A percentile compares a stretch with the other conserved stretches of the same genome.
Evolutionary conservation across 2,113 vertebrate genomes (phyloP).

Genomic region (Apeltes quadracus): DNA sequence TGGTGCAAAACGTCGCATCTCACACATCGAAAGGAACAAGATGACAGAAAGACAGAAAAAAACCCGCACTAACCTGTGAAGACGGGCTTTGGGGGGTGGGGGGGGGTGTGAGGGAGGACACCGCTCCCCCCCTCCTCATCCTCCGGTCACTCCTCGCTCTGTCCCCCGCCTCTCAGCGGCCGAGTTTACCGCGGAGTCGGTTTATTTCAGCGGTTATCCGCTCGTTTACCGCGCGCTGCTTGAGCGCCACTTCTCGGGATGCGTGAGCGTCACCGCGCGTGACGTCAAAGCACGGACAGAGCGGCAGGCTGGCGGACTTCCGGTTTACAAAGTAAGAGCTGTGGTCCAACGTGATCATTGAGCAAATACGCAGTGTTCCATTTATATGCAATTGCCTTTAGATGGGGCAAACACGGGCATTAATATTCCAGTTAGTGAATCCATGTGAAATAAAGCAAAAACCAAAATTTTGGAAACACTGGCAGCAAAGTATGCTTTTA

Average conservation of each 20-base stretch:
- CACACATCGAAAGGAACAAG: background rate
- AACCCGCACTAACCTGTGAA: constrained; percentile 25
- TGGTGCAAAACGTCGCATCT: constrained; percentile 5
- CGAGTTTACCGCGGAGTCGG: background rate
- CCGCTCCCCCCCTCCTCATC: background rate
- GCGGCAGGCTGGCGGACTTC: background rate
- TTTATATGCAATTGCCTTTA: too few relatives aligned
- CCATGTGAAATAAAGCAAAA: background rate
- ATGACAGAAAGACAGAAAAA: background rate
- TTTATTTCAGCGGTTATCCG: background rate
- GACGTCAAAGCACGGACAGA: background rate
- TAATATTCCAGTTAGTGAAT: background rate
- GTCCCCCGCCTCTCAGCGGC: background rate
- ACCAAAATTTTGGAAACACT: background rate
- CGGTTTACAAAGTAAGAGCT: constrained; percentile 34
- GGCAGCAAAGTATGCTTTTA: background rate
- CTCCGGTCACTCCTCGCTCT: constrained; percentile 4
- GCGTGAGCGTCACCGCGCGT: constrained; percentile 56
- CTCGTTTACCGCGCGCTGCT: constrained; percentile 3
- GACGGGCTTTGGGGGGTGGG: background rate
- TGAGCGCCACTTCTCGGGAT: constrained; percentile 28
- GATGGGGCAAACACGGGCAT: background rate
- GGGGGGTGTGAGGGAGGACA: too few relatives aligned
- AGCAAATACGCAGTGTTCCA: too few relatives aligned
- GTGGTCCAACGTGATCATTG: too few relatives aligned